A percentile compares a stretch with the other conserved stretches of the same genome.
These are phyloP conservation scores for Macaria liturata DNA, from an alignment of 2,888 invertebrate genomes.

Conservation along the genomic window DNA sequence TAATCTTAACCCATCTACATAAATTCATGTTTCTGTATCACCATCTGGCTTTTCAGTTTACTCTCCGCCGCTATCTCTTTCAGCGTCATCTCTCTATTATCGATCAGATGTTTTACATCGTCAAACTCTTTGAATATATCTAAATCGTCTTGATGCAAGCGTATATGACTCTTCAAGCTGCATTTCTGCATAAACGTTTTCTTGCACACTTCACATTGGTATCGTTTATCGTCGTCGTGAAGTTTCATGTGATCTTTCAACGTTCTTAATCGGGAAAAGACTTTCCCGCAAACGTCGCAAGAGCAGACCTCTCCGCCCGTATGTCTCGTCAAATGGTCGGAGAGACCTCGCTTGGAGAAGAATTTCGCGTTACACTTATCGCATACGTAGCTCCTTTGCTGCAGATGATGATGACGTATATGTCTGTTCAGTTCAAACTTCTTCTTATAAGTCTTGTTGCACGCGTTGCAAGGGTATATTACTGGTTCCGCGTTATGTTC, in stretches of 20 bases:
- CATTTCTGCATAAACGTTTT: constrained; percentile 74
- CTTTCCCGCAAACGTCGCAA: constrained; percentile 68
- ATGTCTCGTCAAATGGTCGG: constrained; percentile 66
- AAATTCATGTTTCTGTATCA: constrained; percentile 49
- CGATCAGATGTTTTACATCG: constrained; percentile 74
- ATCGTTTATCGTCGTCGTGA: constrained; percentile 66
- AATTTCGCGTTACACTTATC: constrained; percentile 73
- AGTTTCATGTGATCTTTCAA: constrained; percentile 66
- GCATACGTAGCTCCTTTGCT: constrained; percentile 68
- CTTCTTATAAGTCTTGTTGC: constrained; percentile 73
- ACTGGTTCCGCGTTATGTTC: constrained; percentile 65
- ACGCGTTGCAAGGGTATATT: constrained; percentile 71
- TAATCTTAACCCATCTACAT: constrained; percentile 15
- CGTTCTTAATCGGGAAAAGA: constrained; percentile 59
- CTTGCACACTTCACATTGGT: constrained; percentile 71
- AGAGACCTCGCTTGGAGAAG: constrained; percentile 70
- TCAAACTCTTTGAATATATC: constrained; percentile 79
- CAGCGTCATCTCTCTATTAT: constrained; percentile 71
- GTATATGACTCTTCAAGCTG: constrained; percentile 68
- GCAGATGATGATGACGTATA: constrained; percentile 73
- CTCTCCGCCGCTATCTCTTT: constrained; percentile 74
- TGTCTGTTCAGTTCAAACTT: constrained; percentile 73
- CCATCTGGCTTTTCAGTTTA: constrained; percentile 56
- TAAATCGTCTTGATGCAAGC: constrained; percentile 71
- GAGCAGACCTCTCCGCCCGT: constrained; percentile 58